These are phyloP conservation scores for Pteropus alecto DNA, from an alignment of 2,113 vertebrate species.

Conservation along the genomic window DNA sequence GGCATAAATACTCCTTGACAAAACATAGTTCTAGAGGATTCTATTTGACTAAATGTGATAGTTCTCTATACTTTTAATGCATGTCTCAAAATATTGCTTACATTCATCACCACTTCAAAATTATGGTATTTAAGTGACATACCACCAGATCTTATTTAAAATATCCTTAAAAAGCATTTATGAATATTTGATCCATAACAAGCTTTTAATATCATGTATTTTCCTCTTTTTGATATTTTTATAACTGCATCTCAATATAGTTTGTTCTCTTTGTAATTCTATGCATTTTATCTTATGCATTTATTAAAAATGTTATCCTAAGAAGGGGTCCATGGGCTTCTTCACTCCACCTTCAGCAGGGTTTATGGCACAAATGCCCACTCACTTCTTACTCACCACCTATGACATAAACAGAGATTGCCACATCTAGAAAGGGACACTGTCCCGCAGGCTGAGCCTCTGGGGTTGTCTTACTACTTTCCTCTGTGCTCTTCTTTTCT, in stretches of 20 bases:
- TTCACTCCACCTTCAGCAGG: not conserved
- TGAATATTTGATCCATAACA: not conserved
- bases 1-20: not conserved
- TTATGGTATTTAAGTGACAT: not conserved
- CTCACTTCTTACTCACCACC: not conserved
- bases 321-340: not conserved
- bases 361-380: rapidly evolving
- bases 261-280: not conserved
- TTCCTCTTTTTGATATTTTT: not conserved
- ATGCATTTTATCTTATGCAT: not conserved
- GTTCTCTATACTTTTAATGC: not conserved
- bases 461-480: not conserved
- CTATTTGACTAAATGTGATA: not conserved
- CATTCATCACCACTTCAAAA: not conserved
- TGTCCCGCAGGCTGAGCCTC: not conserved
- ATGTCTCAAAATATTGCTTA: not conserved
- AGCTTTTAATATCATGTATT: not conserved
- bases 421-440: not conserved
- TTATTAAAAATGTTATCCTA: not conserved
- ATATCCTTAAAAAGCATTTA: not conserved
- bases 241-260: not conserved
- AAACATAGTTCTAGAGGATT: not conserved
- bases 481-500: not conserved
- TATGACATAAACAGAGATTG: not conserved
- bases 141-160: not conserved